Evolutionary conservation across 2,113 vertebrate genomes (phyloP).

Genomic region (Egretta garzetta): DNA sequence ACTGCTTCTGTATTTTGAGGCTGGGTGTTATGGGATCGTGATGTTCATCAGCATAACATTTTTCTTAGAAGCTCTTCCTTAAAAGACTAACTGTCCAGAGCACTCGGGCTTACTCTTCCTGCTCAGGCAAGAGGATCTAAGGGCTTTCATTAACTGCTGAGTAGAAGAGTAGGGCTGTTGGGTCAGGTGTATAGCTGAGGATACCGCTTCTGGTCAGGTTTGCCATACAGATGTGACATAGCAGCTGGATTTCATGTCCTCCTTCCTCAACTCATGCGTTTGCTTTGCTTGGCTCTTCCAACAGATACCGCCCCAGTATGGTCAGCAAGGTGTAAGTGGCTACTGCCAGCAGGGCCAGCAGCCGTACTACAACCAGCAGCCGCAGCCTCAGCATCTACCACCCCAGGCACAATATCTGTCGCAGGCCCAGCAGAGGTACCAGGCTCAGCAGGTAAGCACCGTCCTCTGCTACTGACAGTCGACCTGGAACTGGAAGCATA

Average conservation of each 20-base stretch:
- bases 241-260: not conserved
- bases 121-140: not conserved
- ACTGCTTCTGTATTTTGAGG: not conserved
- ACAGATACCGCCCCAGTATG: conserved; percentile 93
- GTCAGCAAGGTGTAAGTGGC: conserved; percentile 87
- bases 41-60: not conserved
- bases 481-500: not conserved
- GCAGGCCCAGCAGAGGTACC: conserved; percentile 88
- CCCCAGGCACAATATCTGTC: conserved; percentile 83
- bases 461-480: accelerated
- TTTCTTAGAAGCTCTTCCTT: not conserved
- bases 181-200: not conserved
- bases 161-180: not conserved
- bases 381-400: conserved; percentile 83
- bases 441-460: conserved; percentile 88
- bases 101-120: not conserved
- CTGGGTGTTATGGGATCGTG: not conserved
- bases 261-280: conserved; percentile 3
- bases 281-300: conserved; percentile 70
- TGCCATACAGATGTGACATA: not conserved
- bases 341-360: conserved; percentile 93
- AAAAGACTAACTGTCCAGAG: not conserved
- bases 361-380: conserved; percentile 93
- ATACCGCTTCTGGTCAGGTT: not conserved
- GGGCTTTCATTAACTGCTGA: not conserved